Evolutionary conservation across 2,888 invertebrate genomes (phyloP).

Genomic region (Cordylochernes scorpioides): DNA sequence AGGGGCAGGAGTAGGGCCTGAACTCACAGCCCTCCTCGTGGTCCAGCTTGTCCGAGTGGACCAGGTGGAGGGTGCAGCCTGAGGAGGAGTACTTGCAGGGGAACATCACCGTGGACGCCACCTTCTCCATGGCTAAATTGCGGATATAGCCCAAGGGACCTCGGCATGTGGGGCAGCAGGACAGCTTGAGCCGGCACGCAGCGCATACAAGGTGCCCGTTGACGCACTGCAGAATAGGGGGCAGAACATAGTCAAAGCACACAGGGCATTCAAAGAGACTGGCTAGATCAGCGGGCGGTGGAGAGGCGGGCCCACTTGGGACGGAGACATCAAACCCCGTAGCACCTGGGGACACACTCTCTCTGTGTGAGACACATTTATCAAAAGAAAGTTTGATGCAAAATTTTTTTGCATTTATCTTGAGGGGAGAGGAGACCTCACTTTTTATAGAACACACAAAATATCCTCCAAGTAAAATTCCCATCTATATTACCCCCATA

Average conservation of each 20-base stretch:
- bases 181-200: slow-evolving; percentile 80
- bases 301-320: no score
- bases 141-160: slow-evolving; percentile 81
- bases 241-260: slow-evolving; percentile 95
- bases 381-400: no score
- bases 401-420: no score
- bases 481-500: no score
- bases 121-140: slow-evolving; percentile 97
- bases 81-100: slow-evolving; percentile 93
- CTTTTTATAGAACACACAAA: no score
- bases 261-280: slow-evolving; percentile 85
- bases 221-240: slow-evolving; percentile 93
- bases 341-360: no score
- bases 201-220: slow-evolving; percentile 96
- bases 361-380: no score
- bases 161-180: slow-evolving; percentile 90
- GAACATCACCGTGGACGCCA: slow-evolving; percentile 90
- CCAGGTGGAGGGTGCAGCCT: slow-evolving; percentile 68
- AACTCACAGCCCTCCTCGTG: slow-evolving; percentile 97
- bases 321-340: no score
- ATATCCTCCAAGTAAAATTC: no score
- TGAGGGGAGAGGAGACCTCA: no score
- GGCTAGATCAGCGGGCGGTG: slow-evolving; percentile 40
- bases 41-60: slow-evolving; percentile 90
- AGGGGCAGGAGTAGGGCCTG: slow-evolving; percentile 92